Conservation (phyloP, 2,888 invertebrate species). For the Drosophila percnosoma region DNA sequence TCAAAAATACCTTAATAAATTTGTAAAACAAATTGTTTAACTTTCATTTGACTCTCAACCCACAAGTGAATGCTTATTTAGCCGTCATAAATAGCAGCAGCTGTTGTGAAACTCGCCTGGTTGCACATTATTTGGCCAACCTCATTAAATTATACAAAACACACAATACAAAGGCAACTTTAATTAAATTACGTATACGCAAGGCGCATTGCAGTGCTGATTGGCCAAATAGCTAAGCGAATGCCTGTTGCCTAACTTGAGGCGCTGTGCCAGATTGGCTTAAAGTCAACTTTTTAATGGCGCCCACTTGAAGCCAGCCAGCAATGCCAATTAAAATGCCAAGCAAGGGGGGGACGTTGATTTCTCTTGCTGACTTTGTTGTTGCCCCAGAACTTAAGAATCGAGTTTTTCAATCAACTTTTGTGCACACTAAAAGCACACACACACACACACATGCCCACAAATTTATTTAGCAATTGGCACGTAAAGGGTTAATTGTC, state of each 20-base stretch:
- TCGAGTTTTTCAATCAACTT: conserved; percentile 55
- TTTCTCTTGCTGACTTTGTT: conserved; percentile 52
- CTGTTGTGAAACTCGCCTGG: conserved; percentile 23
- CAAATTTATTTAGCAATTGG: conserved; percentile 70
- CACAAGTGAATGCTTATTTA: background rate
- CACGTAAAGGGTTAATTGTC: conserved; percentile 77
- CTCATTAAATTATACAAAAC: conserved; percentile 33
- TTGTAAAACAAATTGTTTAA: background rate
- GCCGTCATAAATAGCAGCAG: conserved; percentile 34
- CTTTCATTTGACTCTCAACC: background rate
- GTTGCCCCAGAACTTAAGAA: conserved; percentile 15
- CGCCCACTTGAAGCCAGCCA: conserved; percentile 37
- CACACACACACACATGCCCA: conserved; percentile 14
- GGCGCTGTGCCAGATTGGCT: conserved; percentile 43
- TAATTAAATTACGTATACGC: conserved; percentile 63
- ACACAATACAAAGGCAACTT: conserved; percentile 32
- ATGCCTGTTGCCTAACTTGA: conserved; percentile 31
- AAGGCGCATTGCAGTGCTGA: conserved; percentile 29
- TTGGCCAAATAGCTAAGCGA: conserved; percentile 39
- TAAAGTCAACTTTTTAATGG: conserved; percentile 58
- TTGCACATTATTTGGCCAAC: conserved; percentile 57
- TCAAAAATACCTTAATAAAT: background rate
- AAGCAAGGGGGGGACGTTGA: conserved; percentile 16
- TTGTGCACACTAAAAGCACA: conserved; percentile 9
- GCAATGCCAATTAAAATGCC: conserved; percentile 65